phyloP scores from a whole-genome alignment of 2,888 invertebrate species.

The Saturnia japonica region DNA sequence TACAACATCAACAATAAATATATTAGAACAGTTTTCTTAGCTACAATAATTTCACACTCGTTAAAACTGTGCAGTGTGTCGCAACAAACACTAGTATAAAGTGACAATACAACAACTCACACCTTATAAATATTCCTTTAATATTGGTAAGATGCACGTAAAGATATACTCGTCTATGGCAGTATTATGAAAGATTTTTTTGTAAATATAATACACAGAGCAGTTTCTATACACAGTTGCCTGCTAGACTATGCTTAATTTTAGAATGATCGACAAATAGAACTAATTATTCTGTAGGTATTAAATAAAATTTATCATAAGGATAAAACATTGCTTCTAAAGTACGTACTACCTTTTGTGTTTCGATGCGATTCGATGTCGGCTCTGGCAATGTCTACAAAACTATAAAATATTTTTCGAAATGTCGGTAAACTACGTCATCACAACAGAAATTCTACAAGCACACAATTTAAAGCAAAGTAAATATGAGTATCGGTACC shows the following conservation, averaged over 20 bases:
- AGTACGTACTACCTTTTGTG: neutral
- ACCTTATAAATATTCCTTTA: neutral
- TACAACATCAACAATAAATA: slow-evolving; percentile 38
- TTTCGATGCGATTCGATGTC: slow-evolving; percentile 3
- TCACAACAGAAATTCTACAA: neutral
- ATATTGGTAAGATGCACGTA: neutral
- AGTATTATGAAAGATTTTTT: slow-evolving; percentile 12
- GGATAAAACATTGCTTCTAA: too few species aligned
- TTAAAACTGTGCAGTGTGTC: slow-evolving; percentile 32
- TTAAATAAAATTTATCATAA: too few species aligned
- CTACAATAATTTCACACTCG: slow-evolving; percentile 54
- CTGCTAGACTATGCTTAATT: too few species aligned
- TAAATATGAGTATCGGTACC: neutral
- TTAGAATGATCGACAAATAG: neutral
- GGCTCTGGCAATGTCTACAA: neutral
- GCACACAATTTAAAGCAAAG: neutral
- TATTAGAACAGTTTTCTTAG: slow-evolving; percentile 45
- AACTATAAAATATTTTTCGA: neutral
- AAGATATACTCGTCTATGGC: slow-evolving; percentile 19
- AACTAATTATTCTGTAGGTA: neutral
- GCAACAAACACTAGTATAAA: slow-evolving; percentile 31
- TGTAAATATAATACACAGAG: too few species aligned
- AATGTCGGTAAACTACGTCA: neutral
- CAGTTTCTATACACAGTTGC: too few species aligned
- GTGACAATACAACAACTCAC: slow-evolving; percentile 1